Percentiles rank a stretch among this genome's conserved stretches.
These are phyloP conservation scores for Papilio gigon DNA, from an alignment of 2,888 invertebrate species.

Conservation along the genomic window DNA sequence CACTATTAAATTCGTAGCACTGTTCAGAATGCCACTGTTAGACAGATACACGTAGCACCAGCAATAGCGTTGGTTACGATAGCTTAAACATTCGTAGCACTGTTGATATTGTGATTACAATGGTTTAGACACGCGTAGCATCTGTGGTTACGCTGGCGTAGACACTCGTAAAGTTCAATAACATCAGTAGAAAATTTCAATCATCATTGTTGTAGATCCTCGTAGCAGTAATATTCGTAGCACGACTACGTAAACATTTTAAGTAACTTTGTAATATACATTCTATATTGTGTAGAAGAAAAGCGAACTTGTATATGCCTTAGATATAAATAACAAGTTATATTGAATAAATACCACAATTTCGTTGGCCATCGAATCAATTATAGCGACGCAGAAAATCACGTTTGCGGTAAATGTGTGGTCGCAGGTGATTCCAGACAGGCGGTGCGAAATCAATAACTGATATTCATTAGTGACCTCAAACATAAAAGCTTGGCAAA, in stretches of 20 bases:
- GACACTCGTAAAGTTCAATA: neutral
- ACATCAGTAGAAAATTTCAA: neutral
- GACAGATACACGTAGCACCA: neutral
- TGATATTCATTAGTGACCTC: neutral
- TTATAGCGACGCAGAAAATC: neutral
- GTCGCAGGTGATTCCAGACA: slow-evolving; percentile 2
- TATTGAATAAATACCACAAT: neutral
- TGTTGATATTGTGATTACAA: neutral
- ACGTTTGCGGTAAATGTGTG: slow-evolving; percentile 1
- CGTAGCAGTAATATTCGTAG: neutral
- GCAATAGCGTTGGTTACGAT: neutral
- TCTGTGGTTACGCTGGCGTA: neutral
- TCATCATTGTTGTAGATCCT: neutral
- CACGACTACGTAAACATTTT: neutral
- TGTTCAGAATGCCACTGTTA: neutral
- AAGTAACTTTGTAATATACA: no score
- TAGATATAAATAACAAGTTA: no score
- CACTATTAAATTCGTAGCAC: neutral
- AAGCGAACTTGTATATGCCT: no score
- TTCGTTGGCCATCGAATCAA: neutral
- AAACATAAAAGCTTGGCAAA: neutral
- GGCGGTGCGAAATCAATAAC: slow-evolving; percentile 7
- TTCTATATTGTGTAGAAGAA: no score
- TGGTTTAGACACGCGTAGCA: neutral
- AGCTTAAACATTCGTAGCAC: neutral